These are phyloP conservation scores for Turnix velox DNA, from an alignment of 2,113 vertebrate genomes.

Conservation along the genomic window DNA sequence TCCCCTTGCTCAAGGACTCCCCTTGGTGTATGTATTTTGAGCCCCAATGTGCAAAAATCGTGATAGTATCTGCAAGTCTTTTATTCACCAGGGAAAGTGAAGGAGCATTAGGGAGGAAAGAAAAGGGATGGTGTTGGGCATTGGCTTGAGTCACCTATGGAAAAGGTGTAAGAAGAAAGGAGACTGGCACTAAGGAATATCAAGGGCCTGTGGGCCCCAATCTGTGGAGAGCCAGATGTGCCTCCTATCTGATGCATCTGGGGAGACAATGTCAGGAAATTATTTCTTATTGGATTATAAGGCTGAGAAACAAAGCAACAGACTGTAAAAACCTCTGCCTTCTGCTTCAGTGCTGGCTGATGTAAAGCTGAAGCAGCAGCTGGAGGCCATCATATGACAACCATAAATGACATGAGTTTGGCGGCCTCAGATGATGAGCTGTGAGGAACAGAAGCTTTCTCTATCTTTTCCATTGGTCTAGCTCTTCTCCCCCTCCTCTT, in stretches of 20 bases:
- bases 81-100: background rate
- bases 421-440: background rate
- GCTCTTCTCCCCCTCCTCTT: background rate
- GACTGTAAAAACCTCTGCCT: background rate
- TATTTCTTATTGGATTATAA: slow-evolving; percentile 12
- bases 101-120: background rate
- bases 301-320: background rate
- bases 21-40: background rate
- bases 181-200: background rate
- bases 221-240: background rate
- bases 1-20: background rate
- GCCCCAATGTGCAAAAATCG: background rate
- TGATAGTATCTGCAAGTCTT: background rate
- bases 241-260: background rate
- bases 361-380: background rate
- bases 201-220: background rate
- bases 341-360: slow-evolving; percentile 4
- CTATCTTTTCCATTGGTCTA: background rate
- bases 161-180: background rate
- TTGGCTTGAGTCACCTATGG: background rate
- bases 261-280: background rate
- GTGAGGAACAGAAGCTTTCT: background rate
- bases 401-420: background rate
- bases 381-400: background rate
- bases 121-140: background rate